These are phyloP conservation scores for Regulus satrapa DNA, from an alignment of 2,113 vertebrate species.

Conservation along the genomic window DNA sequence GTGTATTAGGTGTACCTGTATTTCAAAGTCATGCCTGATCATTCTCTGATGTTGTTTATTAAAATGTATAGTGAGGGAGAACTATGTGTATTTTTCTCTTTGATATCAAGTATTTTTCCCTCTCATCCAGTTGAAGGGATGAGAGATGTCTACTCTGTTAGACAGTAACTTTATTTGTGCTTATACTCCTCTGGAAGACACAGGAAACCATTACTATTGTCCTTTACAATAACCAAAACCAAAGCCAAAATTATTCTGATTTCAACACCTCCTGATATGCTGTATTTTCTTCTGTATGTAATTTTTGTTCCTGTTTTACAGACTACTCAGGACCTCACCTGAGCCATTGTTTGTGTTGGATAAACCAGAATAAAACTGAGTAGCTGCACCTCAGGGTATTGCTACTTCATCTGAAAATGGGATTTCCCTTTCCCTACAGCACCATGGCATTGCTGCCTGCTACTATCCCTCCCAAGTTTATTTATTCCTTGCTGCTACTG, in stretches of 20 bases:
- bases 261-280: background rate
- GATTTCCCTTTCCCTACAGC: background rate
- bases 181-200: background rate
- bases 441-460: background rate
- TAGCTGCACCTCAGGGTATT: background rate
- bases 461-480: background rate
- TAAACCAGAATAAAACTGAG: background rate
- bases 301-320: background rate
- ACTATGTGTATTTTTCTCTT: background rate
- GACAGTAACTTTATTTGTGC: background rate
- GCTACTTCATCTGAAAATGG: background rate
- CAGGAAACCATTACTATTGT: background rate
- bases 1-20: background rate
- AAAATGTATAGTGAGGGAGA: background rate
- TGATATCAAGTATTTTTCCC: background rate
- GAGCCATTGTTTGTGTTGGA: background rate
- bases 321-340: background rate
- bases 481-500: background rate
- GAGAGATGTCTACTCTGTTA: background rate
- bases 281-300: background rate
- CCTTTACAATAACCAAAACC: background rate
- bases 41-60: background rate
- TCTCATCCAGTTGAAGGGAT: background rate
- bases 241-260: background rate
- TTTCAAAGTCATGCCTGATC: background rate